phyloP scores from a whole-genome alignment of 2,888 invertebrate genomes.

The Orchesella flavescens region DNA sequence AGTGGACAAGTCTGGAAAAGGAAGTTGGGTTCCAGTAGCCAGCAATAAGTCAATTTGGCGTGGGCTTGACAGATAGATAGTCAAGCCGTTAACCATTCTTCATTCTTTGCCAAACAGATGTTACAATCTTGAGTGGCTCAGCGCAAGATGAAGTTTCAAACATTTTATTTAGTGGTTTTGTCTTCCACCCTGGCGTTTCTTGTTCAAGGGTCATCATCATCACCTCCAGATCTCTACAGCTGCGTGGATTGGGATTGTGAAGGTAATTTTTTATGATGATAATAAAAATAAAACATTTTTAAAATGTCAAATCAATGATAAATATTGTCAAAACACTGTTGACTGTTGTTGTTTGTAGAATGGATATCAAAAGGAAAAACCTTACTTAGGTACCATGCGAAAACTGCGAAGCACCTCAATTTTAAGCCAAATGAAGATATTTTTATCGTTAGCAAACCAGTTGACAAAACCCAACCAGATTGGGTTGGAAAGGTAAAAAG shows the following conservation, averaged over 20 bases:
- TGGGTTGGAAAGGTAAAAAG: slow-evolving; percentile 69
- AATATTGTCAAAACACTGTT: background rate
- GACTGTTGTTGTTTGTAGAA: slow-evolving; percentile 50
- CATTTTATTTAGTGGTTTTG: too few relatives aligned
- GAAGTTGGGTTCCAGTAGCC: too few relatives aligned
- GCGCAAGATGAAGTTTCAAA: too few relatives aligned
- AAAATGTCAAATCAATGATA: background rate
- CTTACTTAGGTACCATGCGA: slow-evolving; percentile 61
- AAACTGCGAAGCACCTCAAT: slow-evolving; percentile 68
- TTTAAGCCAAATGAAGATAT: slow-evolving; percentile 69
- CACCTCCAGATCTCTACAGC: slow-evolving; percentile 40
- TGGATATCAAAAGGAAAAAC: slow-evolving; percentile 69
- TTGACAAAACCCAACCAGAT: slow-evolving; percentile 53
- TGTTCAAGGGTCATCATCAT: background rate
- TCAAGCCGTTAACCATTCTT: too few relatives aligned
- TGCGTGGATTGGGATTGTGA: slow-evolving; percentile 66
- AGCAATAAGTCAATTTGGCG: too few relatives aligned
- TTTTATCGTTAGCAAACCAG: slow-evolving; percentile 68
- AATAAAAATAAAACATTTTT: background rate
- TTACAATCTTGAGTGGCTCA: too few relatives aligned
- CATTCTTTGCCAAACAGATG: too few relatives aligned
- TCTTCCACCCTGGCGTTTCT: too few relatives aligned
- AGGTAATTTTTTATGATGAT: slow-evolving; percentile 39
- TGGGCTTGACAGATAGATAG: too few relatives aligned
- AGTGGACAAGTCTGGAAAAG: too few relatives aligned